Percentiles rank a stretch among this genome's conserved stretches.
phyloP scores from a whole-genome alignment of 2,888 invertebrate genomes.

The Metalampra italica region DNA sequence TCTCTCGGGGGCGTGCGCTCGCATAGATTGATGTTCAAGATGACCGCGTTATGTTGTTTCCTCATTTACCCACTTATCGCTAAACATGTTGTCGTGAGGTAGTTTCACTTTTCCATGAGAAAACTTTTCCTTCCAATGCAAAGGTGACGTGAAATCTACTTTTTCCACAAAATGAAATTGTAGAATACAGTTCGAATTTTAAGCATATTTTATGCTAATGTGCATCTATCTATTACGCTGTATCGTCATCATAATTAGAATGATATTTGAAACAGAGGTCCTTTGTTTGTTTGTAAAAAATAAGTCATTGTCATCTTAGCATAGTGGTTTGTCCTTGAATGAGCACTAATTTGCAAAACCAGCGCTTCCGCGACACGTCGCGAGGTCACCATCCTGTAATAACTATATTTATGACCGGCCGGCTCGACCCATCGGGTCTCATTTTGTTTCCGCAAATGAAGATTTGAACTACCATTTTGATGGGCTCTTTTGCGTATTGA shows the following conservation, averaged over 20 bases:
- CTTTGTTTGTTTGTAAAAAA: constrained; percentile 7
- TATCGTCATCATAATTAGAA: neutral
- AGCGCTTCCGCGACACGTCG: constrained; percentile 35
- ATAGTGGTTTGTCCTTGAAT: constrained; percentile 35
- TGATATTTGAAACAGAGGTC: neutral
- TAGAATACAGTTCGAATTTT: no score
- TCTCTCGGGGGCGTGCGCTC: neutral
- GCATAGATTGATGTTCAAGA: constrained; percentile 16
- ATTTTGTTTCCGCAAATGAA: constrained; percentile 41
- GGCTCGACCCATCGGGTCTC: constrained; percentile 15
- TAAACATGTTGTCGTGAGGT: constrained; percentile 11
- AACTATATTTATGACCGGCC: constrained; percentile 32
- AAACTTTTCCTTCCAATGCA: constrained; percentile 9
- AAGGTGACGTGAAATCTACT: neutral
- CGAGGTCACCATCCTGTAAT: constrained; percentile 35
- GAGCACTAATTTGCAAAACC: constrained; percentile 56
- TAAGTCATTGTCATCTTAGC: constrained; percentile 4
- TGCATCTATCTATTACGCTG: no score
- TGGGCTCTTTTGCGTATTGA: no score
- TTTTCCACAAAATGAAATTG: no score
- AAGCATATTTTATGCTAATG: no score
- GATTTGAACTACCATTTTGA: no score
- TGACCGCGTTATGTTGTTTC: constrained; percentile 14
- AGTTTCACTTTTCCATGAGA: constrained; percentile 22
- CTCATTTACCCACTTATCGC: constrained; percentile 10